Conservation (phyloP, 2,113 vertebrate species). For the Gyps fulvus region DNA sequence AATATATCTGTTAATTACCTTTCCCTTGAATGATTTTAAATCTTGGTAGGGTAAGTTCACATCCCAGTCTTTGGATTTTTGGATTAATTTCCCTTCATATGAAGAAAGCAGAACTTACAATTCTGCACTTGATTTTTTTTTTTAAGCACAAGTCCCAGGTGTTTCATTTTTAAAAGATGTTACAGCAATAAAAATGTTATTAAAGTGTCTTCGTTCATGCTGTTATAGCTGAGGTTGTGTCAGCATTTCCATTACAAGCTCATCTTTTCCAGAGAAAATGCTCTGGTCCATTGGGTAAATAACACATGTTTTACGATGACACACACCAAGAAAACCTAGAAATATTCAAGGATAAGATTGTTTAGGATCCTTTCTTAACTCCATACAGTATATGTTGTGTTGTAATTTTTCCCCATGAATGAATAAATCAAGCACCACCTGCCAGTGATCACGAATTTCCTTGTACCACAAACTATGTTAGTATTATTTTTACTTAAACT, state of each 20-base stretch:
- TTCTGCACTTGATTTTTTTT: neutral
- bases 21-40: neutral
- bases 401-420: constrained; percentile 12
- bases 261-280: constrained; percentile 52
- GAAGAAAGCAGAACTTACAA: neutral
- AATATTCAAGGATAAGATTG: constrained; percentile 15
- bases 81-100: neutral
- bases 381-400: neutral
- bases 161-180: constrained; percentile 65
- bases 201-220: constrained; percentile 60
- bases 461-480: neutral
- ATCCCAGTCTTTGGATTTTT: neutral
- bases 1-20: neutral
- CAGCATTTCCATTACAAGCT: constrained; percentile 63
- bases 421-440: neutral
- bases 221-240: constrained; percentile 51
- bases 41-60: neutral
- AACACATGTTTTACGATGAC: constrained; percentile 48
- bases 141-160: constrained; percentile 41
- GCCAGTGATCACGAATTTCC: neutral
- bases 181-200: constrained; percentile 67
- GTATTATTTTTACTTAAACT: neutral
- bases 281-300: constrained; percentile 59
- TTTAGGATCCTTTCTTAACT: constrained; percentile 5
- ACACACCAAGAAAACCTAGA: constrained; percentile 2